These are phyloP conservation scores for Acholoe squamosa DNA, from an alignment of 2,888 invertebrate genomes.

Conservation along the genomic window DNA sequence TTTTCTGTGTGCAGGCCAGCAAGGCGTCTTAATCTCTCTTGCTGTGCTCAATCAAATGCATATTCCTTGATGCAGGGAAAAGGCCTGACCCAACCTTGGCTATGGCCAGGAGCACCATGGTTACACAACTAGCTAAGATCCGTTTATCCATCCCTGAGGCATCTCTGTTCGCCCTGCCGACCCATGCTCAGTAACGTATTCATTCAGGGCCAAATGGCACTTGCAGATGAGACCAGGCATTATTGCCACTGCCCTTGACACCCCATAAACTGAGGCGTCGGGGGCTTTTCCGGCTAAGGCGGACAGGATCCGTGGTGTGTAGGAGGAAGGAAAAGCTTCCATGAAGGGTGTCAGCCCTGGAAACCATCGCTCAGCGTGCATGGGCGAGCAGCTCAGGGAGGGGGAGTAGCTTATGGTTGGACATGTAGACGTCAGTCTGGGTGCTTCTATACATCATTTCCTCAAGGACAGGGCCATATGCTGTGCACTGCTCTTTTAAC, in stretches of 20 bases:
- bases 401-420: too few relatives aligned
- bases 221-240: constrained; percentile 25
- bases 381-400: too few relatives aligned
- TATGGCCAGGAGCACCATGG: background rate
- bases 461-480: too few relatives aligned
- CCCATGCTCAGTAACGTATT: background rate
- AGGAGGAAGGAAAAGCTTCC: background rate
- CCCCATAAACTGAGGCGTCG: constrained; percentile 15
- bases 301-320: background rate
- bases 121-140: too few relatives aligned
- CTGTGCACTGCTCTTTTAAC: too few relatives aligned
- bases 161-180: background rate
- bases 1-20: too few relatives aligned
- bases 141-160: too few relatives aligned
- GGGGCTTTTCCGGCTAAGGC: background rate
- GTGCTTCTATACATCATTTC: too few relatives aligned
- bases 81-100: background rate
- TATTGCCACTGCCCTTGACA: constrained; percentile 22
- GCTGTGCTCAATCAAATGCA: constrained; percentile 21
- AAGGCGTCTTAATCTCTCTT: background rate
- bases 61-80: background rate
- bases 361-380: background rate
- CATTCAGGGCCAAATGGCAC: background rate
- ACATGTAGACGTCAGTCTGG: too few relatives aligned
- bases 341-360: background rate